Base-by-base conservation (phyloP, 2,113 vertebrate genomes). In the Rutilus rutilus region DNA sequence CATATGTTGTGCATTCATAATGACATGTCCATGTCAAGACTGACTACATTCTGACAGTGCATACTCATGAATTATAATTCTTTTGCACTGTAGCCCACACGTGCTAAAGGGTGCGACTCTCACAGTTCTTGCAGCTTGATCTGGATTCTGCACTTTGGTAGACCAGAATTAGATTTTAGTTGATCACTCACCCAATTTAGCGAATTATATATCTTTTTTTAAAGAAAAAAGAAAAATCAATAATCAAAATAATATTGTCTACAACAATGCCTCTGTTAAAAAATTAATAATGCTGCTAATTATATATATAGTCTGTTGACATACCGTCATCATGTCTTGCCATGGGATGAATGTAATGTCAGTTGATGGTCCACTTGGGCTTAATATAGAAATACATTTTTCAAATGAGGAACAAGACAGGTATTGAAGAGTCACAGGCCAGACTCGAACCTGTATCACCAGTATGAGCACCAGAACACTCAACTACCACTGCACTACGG, bases 1-100 rank as follows among this genome's bases (percentile, higher is more conserved):
- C 94, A 93, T 93, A 94, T 93, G 93, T 87, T 93, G 91, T 85
- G 90, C 91, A 93, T 93, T 90, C 87, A 92, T 92, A 93, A 93
- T 81, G 87, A 89, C 86, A 86, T 74, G 85, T 83, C 81, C 33
- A 83, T 83, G 81, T 83, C 80, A 82, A 50, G 64, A 82, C 45
- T 54, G 80, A 69, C 80, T 82, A n/a, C 62, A 54, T 69, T 83
- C 67, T 83, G 67, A 83, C 50, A 30, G 62, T 65, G 62, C 45
- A 82, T 21, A 36, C 27, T 59, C 47, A 42, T 73, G 67, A 73
- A 54, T 67, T 69, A 69, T 82, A 21, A 52, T 30, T 69, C 11
- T 25, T 83, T 36, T 59, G 23, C 47, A 83, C 67, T 25, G 45
- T 52, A 36, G 36, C 36, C 33, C 6, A 69, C 25, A 36, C 27